Conservation (phyloP, 2,888 invertebrate genomes). For the Oxycera nigricornis region DNA sequence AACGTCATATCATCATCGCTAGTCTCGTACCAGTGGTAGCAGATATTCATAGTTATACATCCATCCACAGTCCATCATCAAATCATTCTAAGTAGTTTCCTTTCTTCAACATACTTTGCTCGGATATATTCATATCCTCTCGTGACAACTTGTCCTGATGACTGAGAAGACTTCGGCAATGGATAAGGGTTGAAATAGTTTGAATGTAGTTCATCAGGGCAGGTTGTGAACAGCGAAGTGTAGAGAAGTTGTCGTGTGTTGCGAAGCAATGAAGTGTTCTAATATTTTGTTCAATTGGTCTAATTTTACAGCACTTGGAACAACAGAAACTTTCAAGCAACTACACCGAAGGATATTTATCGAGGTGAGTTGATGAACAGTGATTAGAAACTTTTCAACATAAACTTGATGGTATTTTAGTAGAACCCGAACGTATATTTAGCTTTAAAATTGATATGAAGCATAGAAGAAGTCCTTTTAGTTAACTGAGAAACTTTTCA, state of each 20-base stretch:
- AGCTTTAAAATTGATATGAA: no score
- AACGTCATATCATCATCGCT: not conserved
- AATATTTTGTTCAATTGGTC: conserved; percentile 12
- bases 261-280: not conserved
- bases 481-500: not conserved
- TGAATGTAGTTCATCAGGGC: not conserved
- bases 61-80: not conserved
- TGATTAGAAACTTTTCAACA: no score
- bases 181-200: not conserved
- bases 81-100: not conserved
- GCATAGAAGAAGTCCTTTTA: not conserved
- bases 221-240: not conserved
- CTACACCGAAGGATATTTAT: conserved; percentile 78
- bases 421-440: no score
- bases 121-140: conserved; percentile 1
- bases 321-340: conserved; percentile 72
- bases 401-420: no score
- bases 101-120: not conserved
- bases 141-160: not conserved
- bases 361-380: conserved; percentile 83
- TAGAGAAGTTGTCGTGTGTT: not conserved
- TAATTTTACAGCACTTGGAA: conserved; percentile 71
- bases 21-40: not conserved
- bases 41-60: not conserved
- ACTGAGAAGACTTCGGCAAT: not conserved